phyloP scores from a whole-genome alignment of 2,888 invertebrate species.

The Platycnemis pennipes region DNA sequence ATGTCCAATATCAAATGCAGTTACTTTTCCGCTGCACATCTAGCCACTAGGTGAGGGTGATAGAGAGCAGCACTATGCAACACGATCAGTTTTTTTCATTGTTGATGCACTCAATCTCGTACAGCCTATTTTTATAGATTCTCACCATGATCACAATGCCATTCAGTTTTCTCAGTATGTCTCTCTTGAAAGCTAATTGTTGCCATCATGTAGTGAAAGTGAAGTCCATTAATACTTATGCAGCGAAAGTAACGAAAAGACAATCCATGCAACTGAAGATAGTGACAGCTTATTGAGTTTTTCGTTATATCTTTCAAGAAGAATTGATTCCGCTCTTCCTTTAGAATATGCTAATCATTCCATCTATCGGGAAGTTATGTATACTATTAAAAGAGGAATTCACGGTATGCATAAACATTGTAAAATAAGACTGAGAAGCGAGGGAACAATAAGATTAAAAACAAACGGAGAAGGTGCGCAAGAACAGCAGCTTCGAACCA shows the following conservation, averaged over 20 bases:
- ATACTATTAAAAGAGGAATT: background rate
- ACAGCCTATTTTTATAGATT: background rate
- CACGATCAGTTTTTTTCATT: background rate
- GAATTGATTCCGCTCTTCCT: constrained; percentile 44
- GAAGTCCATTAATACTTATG: background rate
- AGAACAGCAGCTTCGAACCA: background rate
- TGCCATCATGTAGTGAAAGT: background rate
- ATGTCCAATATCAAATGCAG: constrained; percentile 65
- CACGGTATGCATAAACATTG: background rate
- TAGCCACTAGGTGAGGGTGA: constrained; percentile 56
- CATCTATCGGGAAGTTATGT: background rate
- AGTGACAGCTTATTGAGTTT: background rate
- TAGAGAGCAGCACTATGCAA: constrained; percentile 63
- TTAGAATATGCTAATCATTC: constrained; percentile 19
- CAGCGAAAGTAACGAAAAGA: background rate
- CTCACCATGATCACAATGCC: background rate
- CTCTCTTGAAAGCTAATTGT: background rate
- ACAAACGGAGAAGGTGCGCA: background rate
- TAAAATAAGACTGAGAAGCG: no score
- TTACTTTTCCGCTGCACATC: constrained; percentile 57
- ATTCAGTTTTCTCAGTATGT: background rate
- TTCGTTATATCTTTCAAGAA: background rate
- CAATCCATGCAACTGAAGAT: background rate
- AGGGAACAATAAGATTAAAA: background rate
- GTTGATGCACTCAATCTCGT: background rate